Base-by-base conservation (phyloP, 2,888 invertebrate genomes). In the Margaritifera margaritifera region DNA sequence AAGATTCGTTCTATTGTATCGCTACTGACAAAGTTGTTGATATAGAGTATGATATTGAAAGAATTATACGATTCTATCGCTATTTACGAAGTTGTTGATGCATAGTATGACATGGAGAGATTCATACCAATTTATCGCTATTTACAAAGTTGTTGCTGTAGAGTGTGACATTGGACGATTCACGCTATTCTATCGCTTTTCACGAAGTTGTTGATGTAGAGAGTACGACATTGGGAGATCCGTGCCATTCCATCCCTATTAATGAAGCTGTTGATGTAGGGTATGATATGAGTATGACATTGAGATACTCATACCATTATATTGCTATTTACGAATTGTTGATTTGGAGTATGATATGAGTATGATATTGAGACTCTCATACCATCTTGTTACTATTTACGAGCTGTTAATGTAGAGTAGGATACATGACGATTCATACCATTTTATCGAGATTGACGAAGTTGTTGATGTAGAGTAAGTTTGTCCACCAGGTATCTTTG, bases 401-500 rank as follows among this genome's bases (percentile, higher is more conserved):
- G 71, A 71, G 6, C 75, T 64, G n/a, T 62, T 20, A 64, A 68
- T 80, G 80, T 1, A 78, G 77, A 25, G 77, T 20, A 51, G 3
- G 2, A 11, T 25, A 31, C 24, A 52, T 19, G n/a, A 20, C 24
- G 22, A 31, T 54, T 53, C 56, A 31, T 56, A 68, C 63, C 60
- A 68, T 71, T 31, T 68, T 55, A 25, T 27, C 2, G 5, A 52
- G 20, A 1, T 74, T 53, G 8, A 77, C 64, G 51, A 86, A 71
- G 71, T 85, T 84, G 68, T 82, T 84, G 55, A 83, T 75, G 67
- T 84, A 83, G 11, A 83, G 70, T 2, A 83, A 72, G 56, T 82
- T 82, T 52, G 69, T 76, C 81, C 81, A 81, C 82, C 84, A 83
- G 51, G 70, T 71, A 6, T 76, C 66, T 25, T 64, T 25, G 66